phyloP scores from a whole-genome alignment of 2,797 vertebrate genomes.

The Gymnocypris eckloni region DNA sequence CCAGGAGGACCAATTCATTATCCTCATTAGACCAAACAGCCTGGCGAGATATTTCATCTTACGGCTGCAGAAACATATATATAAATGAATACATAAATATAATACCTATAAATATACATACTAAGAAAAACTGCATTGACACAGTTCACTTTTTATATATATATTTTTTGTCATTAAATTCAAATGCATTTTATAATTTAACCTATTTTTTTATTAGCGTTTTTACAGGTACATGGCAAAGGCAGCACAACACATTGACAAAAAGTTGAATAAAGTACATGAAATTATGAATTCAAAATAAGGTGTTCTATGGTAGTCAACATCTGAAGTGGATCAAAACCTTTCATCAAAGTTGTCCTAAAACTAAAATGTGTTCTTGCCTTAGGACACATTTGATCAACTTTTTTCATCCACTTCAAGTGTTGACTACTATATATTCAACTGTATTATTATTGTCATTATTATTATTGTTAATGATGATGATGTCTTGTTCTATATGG shows the following conservation, averaged over 20 bases:
- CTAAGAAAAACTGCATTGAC: not conserved
- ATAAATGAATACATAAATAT: not conserved
- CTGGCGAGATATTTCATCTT: not conserved
- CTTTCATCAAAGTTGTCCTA: too few relatives aligned
- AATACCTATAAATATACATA: not conserved
- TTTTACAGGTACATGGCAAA: not conserved
- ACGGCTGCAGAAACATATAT: not conserved
- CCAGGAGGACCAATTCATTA: conserved; percentile 78
- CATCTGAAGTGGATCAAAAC: too few relatives aligned
- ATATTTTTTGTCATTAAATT: too few relatives aligned
- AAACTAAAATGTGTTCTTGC: too few relatives aligned
- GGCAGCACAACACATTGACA: not conserved
- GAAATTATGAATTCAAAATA: too few relatives aligned
- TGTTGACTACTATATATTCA: not conserved
- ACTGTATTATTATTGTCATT: not conserved
- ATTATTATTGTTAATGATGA: not conserved
- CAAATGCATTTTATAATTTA: not conserved
- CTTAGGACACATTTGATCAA: too few relatives aligned
- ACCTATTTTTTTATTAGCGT: not conserved
- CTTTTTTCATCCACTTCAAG: too few relatives aligned
- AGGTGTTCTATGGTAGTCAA: not conserved
- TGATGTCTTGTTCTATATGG: not conserved
- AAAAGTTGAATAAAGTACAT: not conserved
- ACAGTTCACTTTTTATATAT: too few relatives aligned
- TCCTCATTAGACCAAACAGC: conserved; percentile 70